Conservation (phyloP, 2,797 vertebrate genomes). For the Hirundo rustica region DNA sequence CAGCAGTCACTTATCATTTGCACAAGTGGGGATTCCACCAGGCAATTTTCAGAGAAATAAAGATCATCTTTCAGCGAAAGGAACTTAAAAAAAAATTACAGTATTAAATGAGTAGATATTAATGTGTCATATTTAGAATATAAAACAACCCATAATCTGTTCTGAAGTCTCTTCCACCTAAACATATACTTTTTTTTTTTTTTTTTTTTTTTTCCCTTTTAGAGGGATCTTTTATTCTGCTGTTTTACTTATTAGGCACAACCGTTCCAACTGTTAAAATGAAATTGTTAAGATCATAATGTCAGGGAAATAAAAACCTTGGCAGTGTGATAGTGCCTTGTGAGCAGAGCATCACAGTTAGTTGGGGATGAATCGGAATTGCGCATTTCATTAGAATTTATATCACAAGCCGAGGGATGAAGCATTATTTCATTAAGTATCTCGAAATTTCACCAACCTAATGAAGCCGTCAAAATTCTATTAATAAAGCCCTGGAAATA, state of each 20-base stretch:
- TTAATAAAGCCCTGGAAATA: constrained; percentile 47
- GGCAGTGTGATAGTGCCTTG: background rate
- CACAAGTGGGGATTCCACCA: constrained; percentile 53
- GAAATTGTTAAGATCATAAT: constrained; percentile 45
- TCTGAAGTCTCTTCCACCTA: constrained; percentile 43
- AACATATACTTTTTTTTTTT: background rate
- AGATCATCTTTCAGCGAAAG: constrained; percentile 65
- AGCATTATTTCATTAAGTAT: constrained; percentile 57
- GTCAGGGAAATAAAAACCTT: constrained; percentile 28
- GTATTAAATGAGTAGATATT: constrained; percentile 61
- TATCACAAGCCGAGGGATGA: constrained; percentile 28
- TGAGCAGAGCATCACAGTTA: background rate
- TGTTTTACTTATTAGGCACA: constrained; percentile 37
- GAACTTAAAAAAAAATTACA: constrained; percentile 57
- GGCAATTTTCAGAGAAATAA: constrained; percentile 68
- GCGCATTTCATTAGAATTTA: constrained; percentile 15
- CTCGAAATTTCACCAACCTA: constrained; percentile 54
- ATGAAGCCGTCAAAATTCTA: constrained; percentile 59
- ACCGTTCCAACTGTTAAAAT: constrained; percentile 47
- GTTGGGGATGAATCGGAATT: background rate
- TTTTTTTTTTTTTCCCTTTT: background rate
- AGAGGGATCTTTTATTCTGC: constrained; percentile 28
- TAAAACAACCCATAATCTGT: constrained; percentile 57
- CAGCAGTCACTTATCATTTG: constrained; percentile 53
- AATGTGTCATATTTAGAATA: constrained; percentile 59